phyloP scores from a whole-genome alignment of 2,888 invertebrate genomes.

The Dione vanillae region DNA sequence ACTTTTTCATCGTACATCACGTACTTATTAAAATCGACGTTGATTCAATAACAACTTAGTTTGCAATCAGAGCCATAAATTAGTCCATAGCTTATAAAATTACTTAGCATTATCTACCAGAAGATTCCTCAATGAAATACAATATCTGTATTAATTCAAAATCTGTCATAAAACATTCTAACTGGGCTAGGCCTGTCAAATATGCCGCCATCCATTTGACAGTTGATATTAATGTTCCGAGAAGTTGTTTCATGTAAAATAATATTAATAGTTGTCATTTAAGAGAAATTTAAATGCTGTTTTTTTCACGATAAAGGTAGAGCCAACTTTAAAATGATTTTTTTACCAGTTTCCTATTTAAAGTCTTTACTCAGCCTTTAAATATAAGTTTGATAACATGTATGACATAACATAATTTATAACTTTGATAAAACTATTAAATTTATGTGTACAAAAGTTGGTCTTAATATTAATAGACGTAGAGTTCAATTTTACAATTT shows the following conservation, averaged over 20 bases:
- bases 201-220: conserved; percentile 2
- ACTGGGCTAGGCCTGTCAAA: conserved; percentile 14
- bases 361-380: too few species aligned
- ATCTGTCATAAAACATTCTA: conserved; percentile 11
- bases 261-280: background rate
- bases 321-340: background rate
- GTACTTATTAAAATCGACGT: too few species aligned
- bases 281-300: background rate
- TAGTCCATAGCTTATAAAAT: too few species aligned
- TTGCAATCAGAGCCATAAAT: too few species aligned
- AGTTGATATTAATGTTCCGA: background rate
- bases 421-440: background rate
- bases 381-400: too few species aligned
- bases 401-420: too few species aligned
- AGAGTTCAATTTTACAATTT: conserved; percentile 50
- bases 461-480: conserved; percentile 41
- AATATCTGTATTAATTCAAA: background rate
- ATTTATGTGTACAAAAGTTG: conserved; percentile 32
- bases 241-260: conserved; percentile 2
- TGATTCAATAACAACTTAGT: too few species aligned
- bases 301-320: background rate
- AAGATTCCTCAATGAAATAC: background rate
- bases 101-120: background rate
- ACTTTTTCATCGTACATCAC: too few species aligned
- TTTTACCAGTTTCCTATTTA: background rate